Evolutionary conservation across 2,888 invertebrate genomes (phyloP), one percentile per base, ranked within the genome.

Genomic region (Phalera bucephala): DNA sequence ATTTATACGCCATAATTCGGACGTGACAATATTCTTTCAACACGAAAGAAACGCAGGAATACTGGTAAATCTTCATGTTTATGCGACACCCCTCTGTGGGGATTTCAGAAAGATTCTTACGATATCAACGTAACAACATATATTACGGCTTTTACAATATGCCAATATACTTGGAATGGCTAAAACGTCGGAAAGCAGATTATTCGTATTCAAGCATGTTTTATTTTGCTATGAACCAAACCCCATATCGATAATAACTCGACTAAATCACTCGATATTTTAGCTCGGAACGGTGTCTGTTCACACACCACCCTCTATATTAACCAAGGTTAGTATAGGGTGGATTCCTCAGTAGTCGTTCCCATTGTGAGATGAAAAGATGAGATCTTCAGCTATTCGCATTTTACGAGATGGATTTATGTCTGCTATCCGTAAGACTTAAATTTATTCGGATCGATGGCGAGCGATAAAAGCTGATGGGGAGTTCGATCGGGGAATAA

Each of bases 161-260:
- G 46, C 50, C 50, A 40, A 48, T 49, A 50, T 43, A 45, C 47
- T 47, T 40, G 46, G 36, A 43, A 56, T 45, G 13, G 42, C 36
- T 50, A 45, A 48, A 45, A 42, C 33, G 14, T 27, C 49, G 54
- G 53, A 66, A 75, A 79, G 41, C 45, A 60, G 58, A 41, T 64
- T 29, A 76, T 80, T 76, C 62, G 72, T 78, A 80, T 78, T 75
- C 79, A 67, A 54, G 41, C 51, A 51, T 40, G 64, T 57, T 64
- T 66, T 68, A 69, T 71, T 72, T 71, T 64, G 50, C 51, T 52
- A 55, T 52, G 59, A 64, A 55, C 56, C 36, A 38, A 48, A 50
- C 52, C 57, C 55, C 57, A 52, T 49, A 45, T 38, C 58, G 52
- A 67, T 65, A 65, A 71, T 76, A 75, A 73, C 57, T 78, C 63